These are phyloP conservation scores for Andrena flavipes DNA, from an alignment of 2,888 invertebrate genomes.

Conservation along the genomic window DNA sequence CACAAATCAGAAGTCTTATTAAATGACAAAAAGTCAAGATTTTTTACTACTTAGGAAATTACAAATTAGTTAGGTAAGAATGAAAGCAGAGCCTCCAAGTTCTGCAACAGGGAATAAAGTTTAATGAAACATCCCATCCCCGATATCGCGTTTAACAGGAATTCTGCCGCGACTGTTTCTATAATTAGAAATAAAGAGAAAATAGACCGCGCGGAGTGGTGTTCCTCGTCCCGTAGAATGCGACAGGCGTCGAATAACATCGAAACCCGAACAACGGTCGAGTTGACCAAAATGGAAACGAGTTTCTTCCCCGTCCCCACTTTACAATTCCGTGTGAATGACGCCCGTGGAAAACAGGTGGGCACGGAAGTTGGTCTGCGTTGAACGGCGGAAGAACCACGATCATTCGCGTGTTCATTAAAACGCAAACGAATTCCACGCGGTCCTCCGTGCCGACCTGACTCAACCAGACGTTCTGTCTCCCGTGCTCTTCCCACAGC, in stretches of 20 bases:
- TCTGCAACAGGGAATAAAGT: background rate
- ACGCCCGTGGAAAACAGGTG: conserved; percentile 53
- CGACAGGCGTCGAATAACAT: conserved; percentile 38
- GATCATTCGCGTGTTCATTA: conserved; percentile 74
- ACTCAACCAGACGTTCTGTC: conserved; percentile 41
- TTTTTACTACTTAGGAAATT: too few relatives aligned
- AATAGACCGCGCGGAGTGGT: conserved; percentile 1
- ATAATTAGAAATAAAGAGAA: conserved; percentile 37
- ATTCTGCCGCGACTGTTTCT: conserved; percentile 3
- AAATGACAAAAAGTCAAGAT: too few relatives aligned
- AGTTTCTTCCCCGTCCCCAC: conserved; percentile 52
- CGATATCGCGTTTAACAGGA: background rate
- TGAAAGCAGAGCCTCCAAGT: too few relatives aligned
- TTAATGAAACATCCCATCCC: background rate
- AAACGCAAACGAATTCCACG: conserved; percentile 75
- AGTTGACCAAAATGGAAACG: conserved; percentile 62
- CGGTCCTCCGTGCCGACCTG: conserved; percentile 52
- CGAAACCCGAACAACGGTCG: conserved; percentile 17
- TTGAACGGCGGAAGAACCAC: conserved; percentile 54
- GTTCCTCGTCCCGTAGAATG: conserved; percentile 2
- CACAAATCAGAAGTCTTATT: too few relatives aligned
- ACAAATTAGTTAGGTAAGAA: too few relatives aligned
- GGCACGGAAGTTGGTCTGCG: conserved; percentile 43
- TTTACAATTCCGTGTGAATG: conserved; percentile 64
- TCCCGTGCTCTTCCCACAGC: conserved; percentile 13